Evolutionary conservation across 2,797 vertebrate genomes (phyloP).

Genomic region (Chrosomus eos): DNA sequence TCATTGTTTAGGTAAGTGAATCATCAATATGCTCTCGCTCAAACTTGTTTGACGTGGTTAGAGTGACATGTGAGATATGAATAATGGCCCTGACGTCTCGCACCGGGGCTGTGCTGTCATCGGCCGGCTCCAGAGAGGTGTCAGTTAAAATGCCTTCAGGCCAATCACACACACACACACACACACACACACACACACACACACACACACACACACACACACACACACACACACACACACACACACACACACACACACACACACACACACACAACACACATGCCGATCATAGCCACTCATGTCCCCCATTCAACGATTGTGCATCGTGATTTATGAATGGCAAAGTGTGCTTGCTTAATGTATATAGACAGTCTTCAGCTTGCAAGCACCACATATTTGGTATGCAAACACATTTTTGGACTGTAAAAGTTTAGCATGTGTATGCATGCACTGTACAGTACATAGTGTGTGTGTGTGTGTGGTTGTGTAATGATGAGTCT

Average conservation of each 20-base stretch:
- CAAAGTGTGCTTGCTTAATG: constrained; percentile 10
- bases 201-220: constrained; percentile 44
- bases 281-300: constrained; percentile 66
- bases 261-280: constrained; percentile 45
- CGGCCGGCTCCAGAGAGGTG: constrained; percentile 55
- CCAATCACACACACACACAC: constrained; percentile 10
- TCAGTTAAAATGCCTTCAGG: constrained; percentile 60
- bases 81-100: constrained; percentile 56
- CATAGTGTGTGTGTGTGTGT: background rate
- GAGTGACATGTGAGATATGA: constrained; percentile 59
- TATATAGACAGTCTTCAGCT: constrained; percentile 5
- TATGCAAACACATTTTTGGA: background rate
- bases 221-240: constrained; percentile 19
- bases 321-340: constrained; percentile 61
- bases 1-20: constrained; percentile 50
- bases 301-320: constrained; percentile 54
- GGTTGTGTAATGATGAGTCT: background rate
- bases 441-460: background rate
- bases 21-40: constrained; percentile 67
- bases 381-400: background rate
- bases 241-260: constrained; percentile 18
- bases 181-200: constrained; percentile 35
- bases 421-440: constrained; percentile 6
- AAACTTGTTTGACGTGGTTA: constrained; percentile 62
- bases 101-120: constrained; percentile 65